A percentile compares a stretch with the other conserved stretches of the same genome.
Evolutionary conservation across 2,113 vertebrate genomes (phyloP).

Genomic region (Chaetodon trifascialis): DNA sequence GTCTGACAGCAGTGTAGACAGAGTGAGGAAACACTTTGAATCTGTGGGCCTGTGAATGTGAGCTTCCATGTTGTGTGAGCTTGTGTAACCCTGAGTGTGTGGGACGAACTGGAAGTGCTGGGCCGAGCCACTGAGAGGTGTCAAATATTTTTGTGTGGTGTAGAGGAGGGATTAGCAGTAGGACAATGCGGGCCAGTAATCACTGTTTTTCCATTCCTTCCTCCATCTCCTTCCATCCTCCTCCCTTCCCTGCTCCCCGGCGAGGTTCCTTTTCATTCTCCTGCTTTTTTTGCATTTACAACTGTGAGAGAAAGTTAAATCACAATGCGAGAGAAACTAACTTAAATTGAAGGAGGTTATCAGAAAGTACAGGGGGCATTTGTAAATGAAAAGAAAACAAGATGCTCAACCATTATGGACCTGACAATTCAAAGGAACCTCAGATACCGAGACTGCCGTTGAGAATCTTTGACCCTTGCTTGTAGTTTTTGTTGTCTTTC

Average conservation of each 20-base stretch:
- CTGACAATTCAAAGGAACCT: neutral
- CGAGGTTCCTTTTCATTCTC: slow-evolving; percentile 10
- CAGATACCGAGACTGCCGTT: neutral
- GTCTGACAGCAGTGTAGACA: slow-evolving; percentile 58
- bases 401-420: neutral
- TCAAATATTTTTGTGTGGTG: slow-evolving; percentile 76
- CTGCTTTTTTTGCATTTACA: slow-evolving; percentile 38
- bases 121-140: slow-evolving; percentile 64
- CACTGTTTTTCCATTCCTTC: slow-evolving; percentile 60
- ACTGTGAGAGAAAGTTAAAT: slow-evolving; percentile 53
- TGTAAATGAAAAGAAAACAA: slow-evolving; percentile 12
- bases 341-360: neutral
- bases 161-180: slow-evolving; percentile 68
- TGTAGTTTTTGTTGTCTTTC: neutral
- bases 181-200: slow-evolving; percentile 72
- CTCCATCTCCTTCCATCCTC: slow-evolving; percentile 13
- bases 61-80: slow-evolving; percentile 40
- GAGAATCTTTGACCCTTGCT: neutral
- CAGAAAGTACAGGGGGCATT: neutral
- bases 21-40: slow-evolving; percentile 53
- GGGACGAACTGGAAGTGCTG: slow-evolving; percentile 55
- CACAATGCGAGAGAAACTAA: slow-evolving; percentile 26
- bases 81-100: slow-evolving; percentile 56
- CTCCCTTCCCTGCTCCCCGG: slow-evolving; percentile 5
- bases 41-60: slow-evolving; percentile 25